Conservation (phyloP, 2,797 vertebrate species). For the Syngnathus acus region DNA sequence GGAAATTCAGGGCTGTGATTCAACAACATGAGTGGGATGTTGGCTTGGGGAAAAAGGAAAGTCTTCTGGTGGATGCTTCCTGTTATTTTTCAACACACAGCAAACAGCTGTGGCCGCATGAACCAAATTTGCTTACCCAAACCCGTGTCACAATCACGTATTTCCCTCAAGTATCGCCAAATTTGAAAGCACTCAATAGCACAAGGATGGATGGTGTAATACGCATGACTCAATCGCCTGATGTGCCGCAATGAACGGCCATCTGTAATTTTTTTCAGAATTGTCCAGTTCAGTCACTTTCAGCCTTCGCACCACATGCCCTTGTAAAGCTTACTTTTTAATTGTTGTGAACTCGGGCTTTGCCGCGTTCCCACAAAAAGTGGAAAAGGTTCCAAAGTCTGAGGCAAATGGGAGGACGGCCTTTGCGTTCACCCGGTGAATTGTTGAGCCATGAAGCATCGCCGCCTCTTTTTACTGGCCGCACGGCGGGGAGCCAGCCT, state of each 20-base stretch:
- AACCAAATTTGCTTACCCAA: constrained; percentile 1
- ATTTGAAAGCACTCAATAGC: not conserved
- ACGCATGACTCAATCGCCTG: not conserved
- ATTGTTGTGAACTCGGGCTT: not conserved
- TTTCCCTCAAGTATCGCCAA: not conserved
- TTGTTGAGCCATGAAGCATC: constrained; percentile 79
- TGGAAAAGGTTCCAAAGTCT: not conserved
- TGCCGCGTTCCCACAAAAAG: not conserved
- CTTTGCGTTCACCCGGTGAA: constrained; percentile 75
- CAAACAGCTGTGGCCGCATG: not conserved
- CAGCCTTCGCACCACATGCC: not conserved
- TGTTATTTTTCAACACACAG: too few species aligned
- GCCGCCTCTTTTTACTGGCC: constrained; percentile 68
- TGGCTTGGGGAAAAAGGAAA: constrained; percentile 11
- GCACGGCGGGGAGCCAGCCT: constrained; percentile 72
- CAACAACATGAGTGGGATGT: constrained; percentile 31
- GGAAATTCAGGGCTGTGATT: constrained; percentile 52
- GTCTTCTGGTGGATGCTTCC: constrained; percentile 1
- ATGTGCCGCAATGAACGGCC: not conserved
- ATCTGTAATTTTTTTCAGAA: not conserved
- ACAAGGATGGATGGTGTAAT: not conserved
- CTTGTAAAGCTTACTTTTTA: not conserved
- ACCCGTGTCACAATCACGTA: not conserved
- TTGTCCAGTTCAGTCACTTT: not conserved
- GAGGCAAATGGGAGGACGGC: not conserved